Percentiles rank a stretch among this genome's conserved stretches.
Evolutionary conservation across 2,113 vertebrate species (phyloP).

Genomic region (Scortum barcoo): DNA sequence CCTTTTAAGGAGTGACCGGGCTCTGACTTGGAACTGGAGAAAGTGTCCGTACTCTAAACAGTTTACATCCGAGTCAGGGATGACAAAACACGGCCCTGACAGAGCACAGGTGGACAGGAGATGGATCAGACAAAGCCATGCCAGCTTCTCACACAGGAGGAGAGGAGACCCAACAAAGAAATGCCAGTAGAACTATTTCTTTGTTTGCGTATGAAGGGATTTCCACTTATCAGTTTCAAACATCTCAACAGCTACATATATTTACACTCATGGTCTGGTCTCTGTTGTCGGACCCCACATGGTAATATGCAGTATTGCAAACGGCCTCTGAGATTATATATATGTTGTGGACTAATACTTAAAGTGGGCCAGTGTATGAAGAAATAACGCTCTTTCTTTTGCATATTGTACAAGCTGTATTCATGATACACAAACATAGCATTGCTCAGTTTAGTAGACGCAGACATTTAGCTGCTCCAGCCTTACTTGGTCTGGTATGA

Average conservation of each 20-base stretch:
- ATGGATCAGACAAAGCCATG: constrained; percentile 12
- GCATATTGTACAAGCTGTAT: not conserved
- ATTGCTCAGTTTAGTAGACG: not conserved
- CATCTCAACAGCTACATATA: not conserved
- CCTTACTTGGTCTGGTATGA: constrained; percentile 20
- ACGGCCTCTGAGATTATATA: not conserved
- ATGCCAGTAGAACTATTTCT: not conserved
- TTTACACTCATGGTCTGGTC: not conserved
- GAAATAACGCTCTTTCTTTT: not conserved
- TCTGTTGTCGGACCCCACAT: not conserved
- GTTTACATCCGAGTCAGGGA: constrained; percentile 74
- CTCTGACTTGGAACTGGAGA: constrained; percentile 62
- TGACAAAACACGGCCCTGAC: constrained; percentile 61
- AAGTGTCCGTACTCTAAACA: constrained; percentile 79
- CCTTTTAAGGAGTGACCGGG: constrained; percentile 83
- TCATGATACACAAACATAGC: not conserved
- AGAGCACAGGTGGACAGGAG: constrained; percentile 54
- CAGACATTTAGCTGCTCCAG: not conserved
- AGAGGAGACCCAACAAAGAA: not conserved
- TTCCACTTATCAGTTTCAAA: not conserved
- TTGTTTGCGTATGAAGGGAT: not conserved
- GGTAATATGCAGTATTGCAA: too few relatives aligned
- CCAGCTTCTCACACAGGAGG: not conserved
- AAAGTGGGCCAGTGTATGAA: not conserved
- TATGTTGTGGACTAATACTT: not conserved